Conservation (phyloP, 2,888 invertebrate species). For the Spodoptera picta region DNA sequence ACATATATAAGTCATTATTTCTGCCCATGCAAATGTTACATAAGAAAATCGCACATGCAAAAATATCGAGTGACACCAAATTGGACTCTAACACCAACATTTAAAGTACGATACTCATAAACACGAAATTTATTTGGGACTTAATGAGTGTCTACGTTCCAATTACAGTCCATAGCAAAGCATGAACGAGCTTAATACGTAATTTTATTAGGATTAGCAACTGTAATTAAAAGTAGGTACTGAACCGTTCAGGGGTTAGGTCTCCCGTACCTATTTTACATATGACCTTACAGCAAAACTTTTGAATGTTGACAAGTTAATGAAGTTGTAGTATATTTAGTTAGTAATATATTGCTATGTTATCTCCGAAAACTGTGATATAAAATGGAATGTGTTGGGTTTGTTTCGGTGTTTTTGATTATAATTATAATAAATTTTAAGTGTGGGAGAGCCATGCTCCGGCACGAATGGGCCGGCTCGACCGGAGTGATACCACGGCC, state of each 20-base stretch:
- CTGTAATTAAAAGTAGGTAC: slow-evolving; percentile 46
- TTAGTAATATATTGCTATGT: not conserved
- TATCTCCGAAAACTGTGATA: too few species aligned
- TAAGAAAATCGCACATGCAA: not conserved
- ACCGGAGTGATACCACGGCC: too few species aligned
- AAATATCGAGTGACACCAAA: slow-evolving; percentile 13
- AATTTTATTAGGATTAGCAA: slow-evolving; percentile 49
- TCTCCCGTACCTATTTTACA: slow-evolving; percentile 18
- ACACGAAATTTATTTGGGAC: slow-evolving; percentile 45
- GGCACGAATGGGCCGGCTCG: too few species aligned
- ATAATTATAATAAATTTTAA: too few species aligned
- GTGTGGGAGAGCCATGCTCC: too few species aligned
- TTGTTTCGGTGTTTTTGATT: too few species aligned
- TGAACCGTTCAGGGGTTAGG: slow-evolving; percentile 19
- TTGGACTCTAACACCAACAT: slow-evolving; percentile 21
- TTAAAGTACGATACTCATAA: slow-evolving; percentile 45
- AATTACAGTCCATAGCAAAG: slow-evolving; percentile 44
- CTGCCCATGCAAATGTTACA: too few species aligned
- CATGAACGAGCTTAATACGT: slow-evolving; percentile 42
- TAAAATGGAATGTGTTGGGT: too few species aligned
- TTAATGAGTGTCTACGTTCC: slow-evolving; percentile 42
- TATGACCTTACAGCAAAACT: slow-evolving; percentile 10
- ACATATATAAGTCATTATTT: too few species aligned
- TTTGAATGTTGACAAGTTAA: slow-evolving; percentile 1
- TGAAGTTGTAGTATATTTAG: slow-evolving; percentile 1